A percentile compares a stretch with the other conserved stretches of the same genome.
These are phyloP conservation scores for Apamea crenata DNA, from an alignment of 2,888 invertebrate species.

Conservation along the genomic window DNA sequence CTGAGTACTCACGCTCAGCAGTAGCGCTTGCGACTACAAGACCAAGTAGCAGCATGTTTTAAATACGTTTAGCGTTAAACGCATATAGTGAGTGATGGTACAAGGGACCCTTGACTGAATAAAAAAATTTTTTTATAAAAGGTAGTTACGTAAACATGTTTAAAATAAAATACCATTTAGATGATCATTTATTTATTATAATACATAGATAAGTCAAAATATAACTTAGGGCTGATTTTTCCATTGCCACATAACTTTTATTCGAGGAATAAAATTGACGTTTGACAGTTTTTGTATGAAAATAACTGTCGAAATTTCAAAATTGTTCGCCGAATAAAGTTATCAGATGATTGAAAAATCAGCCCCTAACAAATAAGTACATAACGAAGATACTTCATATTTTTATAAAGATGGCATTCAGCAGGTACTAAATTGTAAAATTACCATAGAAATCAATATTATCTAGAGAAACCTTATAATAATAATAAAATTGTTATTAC, in stretches of 20 bases:
- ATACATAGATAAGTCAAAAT: conserved; percentile 48
- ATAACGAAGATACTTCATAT: conserved; percentile 41
- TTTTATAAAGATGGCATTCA: conserved; percentile 44
- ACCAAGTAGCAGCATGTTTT: background rate
- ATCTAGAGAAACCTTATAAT: background rate
- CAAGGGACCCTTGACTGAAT: background rate
- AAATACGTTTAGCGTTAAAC: background rate
- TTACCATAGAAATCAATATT: conserved; percentile 37
- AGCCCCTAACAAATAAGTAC: conserved; percentile 59
- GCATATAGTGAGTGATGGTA: background rate
- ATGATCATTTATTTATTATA: conserved; percentile 56
- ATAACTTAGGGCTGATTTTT: no score
- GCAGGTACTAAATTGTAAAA: conserved; percentile 59
- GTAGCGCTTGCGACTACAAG: background rate
- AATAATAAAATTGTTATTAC: conserved; percentile 8
- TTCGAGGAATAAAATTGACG: no score
- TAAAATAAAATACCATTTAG: conserved; percentile 4
- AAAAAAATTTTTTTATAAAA: background rate
- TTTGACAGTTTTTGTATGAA: no score
- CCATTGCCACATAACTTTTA: no score
- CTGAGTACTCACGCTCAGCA: background rate
- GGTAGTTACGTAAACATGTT: no score
- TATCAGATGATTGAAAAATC: no score
- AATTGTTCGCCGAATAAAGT: no score
- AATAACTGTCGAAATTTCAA: no score